Evolutionary conservation across 2,113 vertebrate species (phyloP), one percentile per base, ranked within the genome.

Genomic region (Lepus americanus): DNA sequence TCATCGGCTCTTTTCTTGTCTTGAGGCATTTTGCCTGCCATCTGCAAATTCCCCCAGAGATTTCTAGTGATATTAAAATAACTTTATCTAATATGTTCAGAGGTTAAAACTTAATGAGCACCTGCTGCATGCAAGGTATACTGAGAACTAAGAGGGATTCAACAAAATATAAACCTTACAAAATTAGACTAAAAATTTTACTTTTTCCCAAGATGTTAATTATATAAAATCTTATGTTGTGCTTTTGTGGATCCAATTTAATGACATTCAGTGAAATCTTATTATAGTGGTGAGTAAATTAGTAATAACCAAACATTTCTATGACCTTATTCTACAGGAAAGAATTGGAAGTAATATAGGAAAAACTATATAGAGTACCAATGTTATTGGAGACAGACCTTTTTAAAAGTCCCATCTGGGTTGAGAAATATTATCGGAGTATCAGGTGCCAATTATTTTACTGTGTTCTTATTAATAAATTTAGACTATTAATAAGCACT

Each of bases 21-120:
- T 82, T 77, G 44, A 81, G 76, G 39, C 78, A 77, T 80, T 93
- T 63, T 84, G 51, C 12, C 61, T 82, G 33, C 31, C 66, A 96
- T 96, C 73, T 69, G 29, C 51, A 76, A 49, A 67, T 72, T 73
- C 77, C 78, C 20, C 67, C 76, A n/a, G 88, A 85, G 61, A 61
- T 73, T 89, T 66, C 74, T 78, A 39, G 67, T 89, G 36, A 69
- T 89, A 87, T 63, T 87, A 83, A 95, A 86, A 87, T 92, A 86
- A 82, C 64, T 74, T 53, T 16, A 33, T 90, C 27, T 83, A 53
- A 17, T 73, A 63, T 73, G 25, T 59, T 61, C 77, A 73, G 0
- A 63, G 36, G 67, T 97, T 87, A 96, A 86, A 89, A 81, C 89
- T 97, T 95, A 91, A 94, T 53, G 73, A 93, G 61, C 69, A 91